Percentiles rank a stretch among this genome's conserved stretches.
Conservation (phyloP, 2,113 vertebrate species). For the Triplophysa dalaica region DNA sequence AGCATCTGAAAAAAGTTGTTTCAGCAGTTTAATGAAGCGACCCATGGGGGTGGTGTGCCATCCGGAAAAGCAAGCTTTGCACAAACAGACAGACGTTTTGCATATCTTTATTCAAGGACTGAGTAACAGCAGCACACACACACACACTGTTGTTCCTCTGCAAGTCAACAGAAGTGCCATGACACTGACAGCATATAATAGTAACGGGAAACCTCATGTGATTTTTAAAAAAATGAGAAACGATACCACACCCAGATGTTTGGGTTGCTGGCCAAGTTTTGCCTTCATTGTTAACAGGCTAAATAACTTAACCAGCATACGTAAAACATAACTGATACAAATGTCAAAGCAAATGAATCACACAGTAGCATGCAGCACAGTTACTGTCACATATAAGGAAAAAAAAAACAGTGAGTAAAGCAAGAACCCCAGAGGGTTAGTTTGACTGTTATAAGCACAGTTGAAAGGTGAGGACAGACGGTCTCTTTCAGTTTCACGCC, state of each 20-base stretch:
- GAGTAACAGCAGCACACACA: conserved; percentile 26
- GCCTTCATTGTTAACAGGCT: background rate
- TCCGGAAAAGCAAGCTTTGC: conserved; percentile 56
- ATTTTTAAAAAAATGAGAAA: conserved; percentile 50
- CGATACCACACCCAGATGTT: conserved; percentile 40
- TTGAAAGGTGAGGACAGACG: conserved; percentile 15
- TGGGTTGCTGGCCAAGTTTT: conserved; percentile 11
- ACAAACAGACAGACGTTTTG: conserved; percentile 50
- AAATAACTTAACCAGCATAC: background rate
- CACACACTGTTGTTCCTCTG: conserved; percentile 46
- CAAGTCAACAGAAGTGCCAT: conserved; percentile 38
- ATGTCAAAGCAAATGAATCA: background rate
- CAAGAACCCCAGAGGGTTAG: background rate
- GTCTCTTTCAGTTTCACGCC: background rate
- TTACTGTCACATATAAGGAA: background rate
- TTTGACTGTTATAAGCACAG: background rate
- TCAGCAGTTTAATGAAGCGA: conserved; percentile 56
- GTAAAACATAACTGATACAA: background rate
- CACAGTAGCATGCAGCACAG: background rate
- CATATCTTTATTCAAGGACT: conserved; percentile 34
- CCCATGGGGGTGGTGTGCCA: conserved; percentile 43
- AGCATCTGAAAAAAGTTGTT: conserved; percentile 43
- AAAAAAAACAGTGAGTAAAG: background rate
- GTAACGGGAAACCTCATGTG: conserved; percentile 40
- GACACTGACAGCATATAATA: conserved; percentile 56